phyloP scores from a whole-genome alignment of 2,113 vertebrate genomes.

The Cyphomyrus plagiostoma region DNA sequence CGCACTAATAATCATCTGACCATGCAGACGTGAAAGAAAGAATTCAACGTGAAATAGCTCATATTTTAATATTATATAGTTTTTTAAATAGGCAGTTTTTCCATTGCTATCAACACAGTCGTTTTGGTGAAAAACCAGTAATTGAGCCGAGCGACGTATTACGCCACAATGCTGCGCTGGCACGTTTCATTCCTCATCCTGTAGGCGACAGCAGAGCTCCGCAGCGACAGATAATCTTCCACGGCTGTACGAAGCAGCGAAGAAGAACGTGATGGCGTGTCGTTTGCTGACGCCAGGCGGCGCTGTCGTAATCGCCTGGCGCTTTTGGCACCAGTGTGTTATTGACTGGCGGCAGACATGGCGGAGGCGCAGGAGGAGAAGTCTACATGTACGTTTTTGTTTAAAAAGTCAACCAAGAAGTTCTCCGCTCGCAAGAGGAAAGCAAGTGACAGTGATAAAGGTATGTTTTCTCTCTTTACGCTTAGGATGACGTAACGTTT shows the following conservation, averaged over 20 bases:
- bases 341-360: conserved; percentile 46
- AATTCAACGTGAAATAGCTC: background rate
- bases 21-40: background rate
- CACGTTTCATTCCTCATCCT: background rate
- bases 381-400: conserved; percentile 67
- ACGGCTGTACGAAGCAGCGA: background rate
- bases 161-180: background rate
- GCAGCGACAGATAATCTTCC: background rate
- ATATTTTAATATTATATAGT: background rate
- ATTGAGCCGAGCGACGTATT: background rate
- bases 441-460: conserved; percentile 61
- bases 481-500: background rate
- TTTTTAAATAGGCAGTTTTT: background rate
- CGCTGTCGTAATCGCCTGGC: conserved; percentile 25
- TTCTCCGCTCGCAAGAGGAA: conserved; percentile 59
- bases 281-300: conserved; percentile 30
- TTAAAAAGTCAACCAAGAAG: conserved; percentile 69
- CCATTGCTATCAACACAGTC: background rate
- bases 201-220: background rate
- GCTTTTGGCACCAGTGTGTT: background rate
- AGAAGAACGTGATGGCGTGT: background rate
- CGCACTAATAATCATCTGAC: background rate
- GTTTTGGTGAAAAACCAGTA: background rate
- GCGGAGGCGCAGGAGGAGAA: conserved; percentile 49
- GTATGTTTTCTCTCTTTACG: conserved; percentile 34